Percentiles rank a stretch among this genome's conserved stretches.
Evolutionary conservation across 2,888 invertebrate genomes (phyloP).

Genomic region (Hemaris fuciformis): DNA sequence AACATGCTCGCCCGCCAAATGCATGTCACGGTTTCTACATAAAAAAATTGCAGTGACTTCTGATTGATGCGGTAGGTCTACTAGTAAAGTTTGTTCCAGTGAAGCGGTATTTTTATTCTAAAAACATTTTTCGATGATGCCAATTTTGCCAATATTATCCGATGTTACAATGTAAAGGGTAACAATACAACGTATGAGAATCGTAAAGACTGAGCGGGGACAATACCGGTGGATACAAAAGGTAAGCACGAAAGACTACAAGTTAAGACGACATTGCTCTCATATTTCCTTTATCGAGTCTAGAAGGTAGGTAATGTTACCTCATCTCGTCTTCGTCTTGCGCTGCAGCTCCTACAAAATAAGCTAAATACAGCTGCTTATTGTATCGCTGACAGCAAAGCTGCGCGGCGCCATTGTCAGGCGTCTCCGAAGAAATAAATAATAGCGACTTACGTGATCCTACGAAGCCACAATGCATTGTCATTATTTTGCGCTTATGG

Average conservation of each 20-base stretch:
- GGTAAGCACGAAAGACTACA: constrained; percentile 47
- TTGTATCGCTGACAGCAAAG: constrained; percentile 75
- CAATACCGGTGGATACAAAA: constrained; percentile 48
- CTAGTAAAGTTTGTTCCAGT: constrained; percentile 22
- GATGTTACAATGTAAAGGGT: not conserved
- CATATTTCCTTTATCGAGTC: constrained; percentile 49
- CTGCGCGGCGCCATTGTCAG: constrained; percentile 66
- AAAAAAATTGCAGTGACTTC: constrained; percentile 50
- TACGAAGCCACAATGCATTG: constrained; percentile 65
- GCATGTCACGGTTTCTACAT: constrained; percentile 44
- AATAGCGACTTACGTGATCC: constrained; percentile 75
- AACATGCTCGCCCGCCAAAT: constrained; percentile 35
- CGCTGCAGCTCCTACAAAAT: constrained; percentile 55
- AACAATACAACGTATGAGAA: constrained; percentile 17
- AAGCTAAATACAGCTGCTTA: constrained; percentile 67
- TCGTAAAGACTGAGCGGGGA: constrained; percentile 21
- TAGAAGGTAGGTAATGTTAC: constrained; percentile 60
- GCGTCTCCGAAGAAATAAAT: constrained; percentile 67
- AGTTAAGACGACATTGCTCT: constrained; percentile 41
- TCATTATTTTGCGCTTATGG: constrained; percentile 68
- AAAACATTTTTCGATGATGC: not conserved
- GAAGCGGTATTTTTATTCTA: not conserved
- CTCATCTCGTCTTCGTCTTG: constrained; percentile 62
- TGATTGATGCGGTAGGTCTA: constrained; percentile 36
- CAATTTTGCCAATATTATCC: not conserved